Evolutionary conservation across 1,140 invertebrate species (phyloP), one percentile per base, ranked within the genome.

Genomic region (Nomia melanderi): DNA sequence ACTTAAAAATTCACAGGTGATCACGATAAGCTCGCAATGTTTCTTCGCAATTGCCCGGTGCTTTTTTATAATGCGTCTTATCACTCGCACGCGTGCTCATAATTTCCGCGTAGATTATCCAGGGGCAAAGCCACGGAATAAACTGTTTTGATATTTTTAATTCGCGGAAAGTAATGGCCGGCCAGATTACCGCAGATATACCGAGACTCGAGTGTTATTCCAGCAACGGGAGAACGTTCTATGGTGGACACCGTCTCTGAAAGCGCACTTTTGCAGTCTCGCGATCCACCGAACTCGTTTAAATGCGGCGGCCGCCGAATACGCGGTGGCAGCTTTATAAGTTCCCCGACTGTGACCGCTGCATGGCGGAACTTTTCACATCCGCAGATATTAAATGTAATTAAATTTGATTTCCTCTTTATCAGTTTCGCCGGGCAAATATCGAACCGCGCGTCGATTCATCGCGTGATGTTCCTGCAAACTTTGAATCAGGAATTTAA

Each of bases 131-230:
- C 11, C 20, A 33, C 17, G 36, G 64, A 76, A 76, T 76, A 66
- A 74, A 57, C 69, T 76, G 54, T 76, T 76, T 76, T 57, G 54
- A 69, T 57, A 69, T 76, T 76, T 76, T 69, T 76, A 69, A 59
- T 76, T 76, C 65, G 41, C 9, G 29, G 31, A 20, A 59, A 76
- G 31, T 76, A 76, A 76, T 69, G 73, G 73, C 41, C 54, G 20
- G 54, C 33, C 41, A 60, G 73, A 76, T 76, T 76, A 76, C 39
- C 14, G 23, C 29, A 69, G 41, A 76, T 69, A 69, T 76, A 76
- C 41, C 64, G 29, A 33, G 54, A 12, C 36, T 7, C 27, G 64
- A 14, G 1, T n/a, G 54, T 69, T 76, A 65, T 76, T 76, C 60
- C 41, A 54, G 73, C 69, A 76, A 76, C 36, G 73, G 69, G 73